Conservation (phyloP, 2,888 invertebrate genomes). For the Automeris io region DNA sequence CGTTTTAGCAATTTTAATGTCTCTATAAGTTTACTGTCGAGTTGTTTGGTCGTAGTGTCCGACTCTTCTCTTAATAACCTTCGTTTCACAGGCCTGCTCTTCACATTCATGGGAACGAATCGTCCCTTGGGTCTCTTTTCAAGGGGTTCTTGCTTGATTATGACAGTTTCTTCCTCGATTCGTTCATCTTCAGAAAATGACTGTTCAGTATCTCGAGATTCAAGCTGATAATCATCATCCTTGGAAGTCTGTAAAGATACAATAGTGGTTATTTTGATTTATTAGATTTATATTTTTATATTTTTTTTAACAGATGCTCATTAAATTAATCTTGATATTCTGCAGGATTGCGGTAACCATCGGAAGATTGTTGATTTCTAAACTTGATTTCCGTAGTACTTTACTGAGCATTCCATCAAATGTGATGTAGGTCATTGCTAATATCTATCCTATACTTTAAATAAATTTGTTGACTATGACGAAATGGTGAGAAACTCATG, state of each 20-base stretch:
- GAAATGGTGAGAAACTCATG: too few species aligned
- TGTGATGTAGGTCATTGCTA: too few species aligned
- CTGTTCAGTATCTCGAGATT: constrained; percentile 14
- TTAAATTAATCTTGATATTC: too few species aligned
- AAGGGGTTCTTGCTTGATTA: constrained; percentile 40
- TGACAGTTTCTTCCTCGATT: constrained; percentile 21
- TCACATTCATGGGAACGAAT: constrained; percentile 3
- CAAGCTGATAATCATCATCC: constrained; percentile 9
- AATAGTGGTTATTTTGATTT: too few species aligned
- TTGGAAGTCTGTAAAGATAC: constrained; percentile 3
- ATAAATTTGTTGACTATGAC: too few species aligned
- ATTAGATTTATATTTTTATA: too few species aligned
- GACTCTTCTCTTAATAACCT: background rate
- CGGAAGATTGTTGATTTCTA: too few species aligned
- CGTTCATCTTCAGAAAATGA: constrained; percentile 21
- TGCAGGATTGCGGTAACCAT: too few species aligned
- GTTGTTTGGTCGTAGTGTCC: background rate
- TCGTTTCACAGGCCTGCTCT: background rate
- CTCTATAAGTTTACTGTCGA: constrained; percentile 21
- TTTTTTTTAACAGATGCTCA: too few species aligned
- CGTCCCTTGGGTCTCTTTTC: constrained; percentile 22
- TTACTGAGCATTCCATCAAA: too few species aligned
- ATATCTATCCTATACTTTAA: too few species aligned
- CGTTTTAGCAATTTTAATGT: constrained; percentile 33
- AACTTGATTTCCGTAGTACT: too few species aligned